These are phyloP conservation scores for Noctua pronuba DNA, from an alignment of 2,888 invertebrate species.

Conservation along the genomic window DNA sequence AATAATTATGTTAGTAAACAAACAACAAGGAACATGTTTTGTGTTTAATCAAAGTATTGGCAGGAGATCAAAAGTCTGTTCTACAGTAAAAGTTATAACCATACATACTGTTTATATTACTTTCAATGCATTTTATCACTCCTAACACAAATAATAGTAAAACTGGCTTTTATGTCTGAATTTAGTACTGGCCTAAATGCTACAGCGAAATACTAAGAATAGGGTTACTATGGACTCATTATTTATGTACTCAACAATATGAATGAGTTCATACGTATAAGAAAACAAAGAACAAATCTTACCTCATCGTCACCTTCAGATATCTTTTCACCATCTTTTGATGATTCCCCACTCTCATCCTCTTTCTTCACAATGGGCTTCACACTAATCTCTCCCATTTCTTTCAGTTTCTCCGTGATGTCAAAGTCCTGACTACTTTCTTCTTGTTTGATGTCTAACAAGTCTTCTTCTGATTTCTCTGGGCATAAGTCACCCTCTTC, in stretches of 20 bases:
- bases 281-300: slow-evolving; percentile 51
- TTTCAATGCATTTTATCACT: slow-evolving; percentile 51
- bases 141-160: slow-evolving; percentile 47
- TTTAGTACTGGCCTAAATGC: slow-evolving; percentile 51
- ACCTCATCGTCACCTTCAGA: slow-evolving; percentile 87
- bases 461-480: slow-evolving; percentile 84
- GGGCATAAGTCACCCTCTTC: slow-evolving; percentile 86
- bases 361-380: slow-evolving; percentile 83
- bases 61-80: slow-evolving; percentile 56
- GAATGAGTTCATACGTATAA: not conserved
- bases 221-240: slow-evolving; percentile 17
- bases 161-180: slow-evolving; percentile 42
- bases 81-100: slow-evolving; percentile 47
- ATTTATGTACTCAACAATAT: slow-evolving; percentile 8
- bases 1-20: slow-evolving; percentile 44
- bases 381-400: slow-evolving; percentile 91
- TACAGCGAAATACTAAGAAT: slow-evolving; percentile 35
- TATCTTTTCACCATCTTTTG: slow-evolving; percentile 77
- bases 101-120: slow-evolving; percentile 37
- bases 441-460: slow-evolving; percentile 84
- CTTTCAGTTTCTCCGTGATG: slow-evolving; percentile 91
- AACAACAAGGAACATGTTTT: slow-evolving; percentile 34
- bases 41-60: slow-evolving; percentile 41
- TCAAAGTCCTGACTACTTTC: slow-evolving; percentile 89
- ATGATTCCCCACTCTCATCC: slow-evolving; percentile 72